phyloP scores from a whole-genome alignment of 2,113 vertebrate genomes.

The Entelurus aequoreus region DNA sequence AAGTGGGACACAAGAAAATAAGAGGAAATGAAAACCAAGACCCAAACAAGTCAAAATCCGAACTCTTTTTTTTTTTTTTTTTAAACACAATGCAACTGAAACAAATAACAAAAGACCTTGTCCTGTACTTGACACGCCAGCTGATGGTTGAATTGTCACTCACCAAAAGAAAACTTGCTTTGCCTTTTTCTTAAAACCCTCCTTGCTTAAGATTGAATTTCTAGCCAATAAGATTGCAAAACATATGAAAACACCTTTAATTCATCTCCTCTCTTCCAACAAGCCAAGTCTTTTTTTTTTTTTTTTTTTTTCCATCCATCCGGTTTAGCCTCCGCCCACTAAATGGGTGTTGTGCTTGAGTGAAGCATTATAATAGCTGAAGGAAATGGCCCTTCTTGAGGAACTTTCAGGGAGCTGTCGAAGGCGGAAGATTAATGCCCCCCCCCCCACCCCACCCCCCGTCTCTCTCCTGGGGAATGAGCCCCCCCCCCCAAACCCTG shows the following conservation, averaged over 20 bases:
- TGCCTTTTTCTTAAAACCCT: too few species aligned
- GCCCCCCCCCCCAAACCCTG: constrained; percentile 1
- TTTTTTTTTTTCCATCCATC: constrained; percentile 28
- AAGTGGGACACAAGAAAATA: too few species aligned
- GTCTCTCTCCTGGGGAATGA: constrained; percentile 65
- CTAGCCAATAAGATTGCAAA: background rate
- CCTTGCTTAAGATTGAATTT: too few species aligned
- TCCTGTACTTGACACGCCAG: too few species aligned
- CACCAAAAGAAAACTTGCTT: too few species aligned
- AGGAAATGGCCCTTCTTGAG: constrained; percentile 75
- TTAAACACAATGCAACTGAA: too few species aligned
- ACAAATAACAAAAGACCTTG: too few species aligned
- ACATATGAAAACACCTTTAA: constrained; percentile 13
- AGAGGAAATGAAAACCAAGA: too few species aligned
- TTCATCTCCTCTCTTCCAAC: constrained; percentile 25
- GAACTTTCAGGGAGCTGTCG: constrained; percentile 76
- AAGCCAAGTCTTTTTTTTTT: constrained; percentile 23
- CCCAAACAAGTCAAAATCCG: too few species aligned
- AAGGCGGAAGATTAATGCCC: constrained; percentile 74
- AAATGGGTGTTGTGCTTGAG: constrained; percentile 66
- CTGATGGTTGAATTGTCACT: too few species aligned
- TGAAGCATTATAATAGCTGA: constrained; percentile 76
- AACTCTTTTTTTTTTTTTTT: too few species aligned
- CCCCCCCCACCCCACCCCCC: constrained; percentile 40
- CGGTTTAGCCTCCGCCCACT: constrained; percentile 21